Conservation (phyloP, 2,888 invertebrate genomes). For the Campoletis raptor region DNA sequence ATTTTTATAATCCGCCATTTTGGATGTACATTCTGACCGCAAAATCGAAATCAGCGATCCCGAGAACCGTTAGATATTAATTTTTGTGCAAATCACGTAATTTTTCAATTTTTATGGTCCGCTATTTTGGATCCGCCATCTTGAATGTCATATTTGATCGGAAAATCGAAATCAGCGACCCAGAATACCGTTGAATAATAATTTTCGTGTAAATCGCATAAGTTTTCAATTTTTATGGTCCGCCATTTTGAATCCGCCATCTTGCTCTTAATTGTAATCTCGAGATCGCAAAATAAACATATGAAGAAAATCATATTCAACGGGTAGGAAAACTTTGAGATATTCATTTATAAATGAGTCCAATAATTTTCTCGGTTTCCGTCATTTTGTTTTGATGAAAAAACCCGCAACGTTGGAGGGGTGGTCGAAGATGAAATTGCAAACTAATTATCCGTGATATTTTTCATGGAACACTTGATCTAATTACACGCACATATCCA, state of each 20-base stretch:
- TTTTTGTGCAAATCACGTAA: background rate
- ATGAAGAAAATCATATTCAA: background rate
- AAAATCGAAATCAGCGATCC: background rate
- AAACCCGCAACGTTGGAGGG: background rate
- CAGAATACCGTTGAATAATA: background rate
- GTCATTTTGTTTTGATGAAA: background rate
- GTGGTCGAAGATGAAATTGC: background rate
- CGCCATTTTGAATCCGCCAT: background rate
- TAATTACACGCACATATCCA: constrained; percentile 1
- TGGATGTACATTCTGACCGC: background rate
- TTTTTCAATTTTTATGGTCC: background rate
- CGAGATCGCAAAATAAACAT: too few relatives aligned
- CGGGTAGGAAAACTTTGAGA: background rate
- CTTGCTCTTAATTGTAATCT: background rate
- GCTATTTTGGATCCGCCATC: constrained; percentile 9
- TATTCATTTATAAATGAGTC: background rate
- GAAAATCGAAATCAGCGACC: background rate
- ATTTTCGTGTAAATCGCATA: background rate
- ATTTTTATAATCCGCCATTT: too few relatives aligned
- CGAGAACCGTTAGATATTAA: background rate
- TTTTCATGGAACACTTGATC: background rate
- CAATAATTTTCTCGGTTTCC: background rate
- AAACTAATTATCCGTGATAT: background rate
- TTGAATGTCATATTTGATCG: background rate
- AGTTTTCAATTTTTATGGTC: background rate